These are phyloP conservation scores for Clarias magur DNA, from an alignment of 2,113 vertebrate genomes.

Conservation along the genomic window DNA sequence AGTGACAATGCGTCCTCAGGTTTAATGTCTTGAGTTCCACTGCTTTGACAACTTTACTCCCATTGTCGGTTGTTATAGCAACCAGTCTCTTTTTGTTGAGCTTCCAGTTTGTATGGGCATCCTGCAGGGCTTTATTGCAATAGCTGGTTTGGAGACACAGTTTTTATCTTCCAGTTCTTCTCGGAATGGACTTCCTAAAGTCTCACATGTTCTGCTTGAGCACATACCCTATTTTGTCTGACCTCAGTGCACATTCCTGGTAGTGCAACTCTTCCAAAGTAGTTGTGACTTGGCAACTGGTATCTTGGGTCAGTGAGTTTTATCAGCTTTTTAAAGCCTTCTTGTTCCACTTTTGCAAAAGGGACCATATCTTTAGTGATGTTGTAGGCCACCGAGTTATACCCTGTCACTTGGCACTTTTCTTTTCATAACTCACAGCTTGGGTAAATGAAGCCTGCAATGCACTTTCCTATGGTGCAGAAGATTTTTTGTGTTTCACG, in stretches of 20 bases:
- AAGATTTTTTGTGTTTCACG: neutral
- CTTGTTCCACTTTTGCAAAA: neutral
- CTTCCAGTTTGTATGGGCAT: slow-evolving; percentile 21
- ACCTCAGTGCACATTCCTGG: slow-evolving; percentile 33
- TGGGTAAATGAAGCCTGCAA: neutral
- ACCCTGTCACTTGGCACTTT: neutral
- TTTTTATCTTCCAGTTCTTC: slow-evolving; percentile 43
- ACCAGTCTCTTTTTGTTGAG: slow-evolving; percentile 27
- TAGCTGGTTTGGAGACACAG: slow-evolving; percentile 39
- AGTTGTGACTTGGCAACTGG: slow-evolving; percentile 21
- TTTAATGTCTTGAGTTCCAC: neutral
- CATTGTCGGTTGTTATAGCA: slow-evolving; percentile 32
- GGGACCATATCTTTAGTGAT: neutral
- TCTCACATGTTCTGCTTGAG: slow-evolving; percentile 43
- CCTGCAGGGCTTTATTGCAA: slow-evolving; percentile 29
- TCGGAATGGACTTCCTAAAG: slow-evolving; percentile 34
- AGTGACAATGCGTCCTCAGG: slow-evolving; percentile 7
- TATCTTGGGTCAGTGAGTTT: slow-evolving; percentile 32
- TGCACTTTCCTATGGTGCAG: neutral
- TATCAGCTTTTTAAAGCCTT: slow-evolving; percentile 8
- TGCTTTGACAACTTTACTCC: slow-evolving; percentile 24
- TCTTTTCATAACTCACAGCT: neutral
- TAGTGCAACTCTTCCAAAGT: slow-evolving; percentile 49
- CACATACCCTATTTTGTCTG: slow-evolving; percentile 37
- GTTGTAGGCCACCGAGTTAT: neutral